These are phyloP conservation scores for Geophilus truncorum DNA, from an alignment of 2,888 invertebrate species.

Conservation along the genomic window DNA sequence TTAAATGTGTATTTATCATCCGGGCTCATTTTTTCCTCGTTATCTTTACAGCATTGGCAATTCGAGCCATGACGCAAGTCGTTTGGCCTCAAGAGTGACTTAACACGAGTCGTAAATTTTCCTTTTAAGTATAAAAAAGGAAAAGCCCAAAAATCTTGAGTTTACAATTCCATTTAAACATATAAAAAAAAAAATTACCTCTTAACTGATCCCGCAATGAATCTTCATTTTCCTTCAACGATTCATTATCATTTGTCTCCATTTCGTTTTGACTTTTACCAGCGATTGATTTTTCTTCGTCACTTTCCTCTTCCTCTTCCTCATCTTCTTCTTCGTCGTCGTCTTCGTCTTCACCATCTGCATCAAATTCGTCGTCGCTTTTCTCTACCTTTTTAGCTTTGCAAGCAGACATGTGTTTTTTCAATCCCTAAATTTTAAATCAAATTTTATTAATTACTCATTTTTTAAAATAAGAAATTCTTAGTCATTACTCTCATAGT, in stretches of 20 bases:
- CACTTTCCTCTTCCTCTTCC: not conserved
- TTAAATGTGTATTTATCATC: constrained; percentile 33
- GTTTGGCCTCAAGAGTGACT: constrained; percentile 34
- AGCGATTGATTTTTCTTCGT: not conserved
- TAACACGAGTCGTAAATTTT: constrained; percentile 37
- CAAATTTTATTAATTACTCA: not conserved
- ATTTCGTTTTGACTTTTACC: constrained; percentile 2
- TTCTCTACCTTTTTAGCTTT: not conserved
- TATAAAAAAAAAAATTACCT: not conserved
- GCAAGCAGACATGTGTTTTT: constrained; percentile 21
- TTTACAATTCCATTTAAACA: not conserved
- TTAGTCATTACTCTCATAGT: constrained; percentile 27
- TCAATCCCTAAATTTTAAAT: not conserved
- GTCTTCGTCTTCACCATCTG: not conserved
- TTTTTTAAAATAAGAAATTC: not conserved
- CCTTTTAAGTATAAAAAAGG: constrained; percentile 31
- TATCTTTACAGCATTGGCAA: not conserved
- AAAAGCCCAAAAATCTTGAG: no score
- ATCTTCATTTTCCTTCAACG: constrained; percentile 12
- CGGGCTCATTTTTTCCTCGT: not conserved
- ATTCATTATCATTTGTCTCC: not conserved
- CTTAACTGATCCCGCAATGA: constrained; percentile 15
- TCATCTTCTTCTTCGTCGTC: not conserved
- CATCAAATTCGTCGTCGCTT: not conserved
- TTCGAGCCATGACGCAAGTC: not conserved